Evolutionary conservation across 2,113 vertebrate genomes (phyloP).

Genomic region (Sinocyclocheilus anshuiensis): DNA sequence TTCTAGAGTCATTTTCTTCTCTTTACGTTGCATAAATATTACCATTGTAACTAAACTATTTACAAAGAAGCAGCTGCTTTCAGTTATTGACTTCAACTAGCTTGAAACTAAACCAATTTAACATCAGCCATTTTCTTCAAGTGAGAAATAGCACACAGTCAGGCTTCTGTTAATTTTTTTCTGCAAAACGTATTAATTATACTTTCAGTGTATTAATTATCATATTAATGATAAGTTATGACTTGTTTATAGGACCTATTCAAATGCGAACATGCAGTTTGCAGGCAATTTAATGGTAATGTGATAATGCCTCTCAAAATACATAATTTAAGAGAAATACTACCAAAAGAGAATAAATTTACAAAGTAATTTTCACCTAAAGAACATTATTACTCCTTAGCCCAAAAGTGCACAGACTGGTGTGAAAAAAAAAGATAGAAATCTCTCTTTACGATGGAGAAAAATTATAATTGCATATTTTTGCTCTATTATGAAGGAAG

Average conservation of each 20-base stretch:
- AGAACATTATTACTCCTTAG: neutral
- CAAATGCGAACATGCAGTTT: neutral
- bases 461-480: neutral
- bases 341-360: neutral
- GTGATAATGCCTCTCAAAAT: neutral
- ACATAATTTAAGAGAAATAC: neutral
- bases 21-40: constrained; percentile 37
- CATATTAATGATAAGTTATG: neutral
- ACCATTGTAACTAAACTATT: constrained; percentile 32
- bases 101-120: constrained; percentile 52
- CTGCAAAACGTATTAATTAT: neutral
- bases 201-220: neutral
- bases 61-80: constrained; percentile 51
- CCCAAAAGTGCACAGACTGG: neutral
- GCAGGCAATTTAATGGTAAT: neutral
- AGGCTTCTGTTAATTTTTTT: neutral
- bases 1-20: constrained; percentile 30
- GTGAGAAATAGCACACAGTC: neutral
- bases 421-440: neutral
- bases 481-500: neutral
- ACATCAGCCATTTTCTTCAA: constrained; percentile 52
- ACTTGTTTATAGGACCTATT: neutral
- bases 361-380: neutral
- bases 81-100: constrained; percentile 59
- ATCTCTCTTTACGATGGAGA: neutral